Evolutionary conservation across 1,140 invertebrate genomes (phyloP), one percentile per base, ranked within the genome.

Genomic region (Papilio machaon): DNA sequence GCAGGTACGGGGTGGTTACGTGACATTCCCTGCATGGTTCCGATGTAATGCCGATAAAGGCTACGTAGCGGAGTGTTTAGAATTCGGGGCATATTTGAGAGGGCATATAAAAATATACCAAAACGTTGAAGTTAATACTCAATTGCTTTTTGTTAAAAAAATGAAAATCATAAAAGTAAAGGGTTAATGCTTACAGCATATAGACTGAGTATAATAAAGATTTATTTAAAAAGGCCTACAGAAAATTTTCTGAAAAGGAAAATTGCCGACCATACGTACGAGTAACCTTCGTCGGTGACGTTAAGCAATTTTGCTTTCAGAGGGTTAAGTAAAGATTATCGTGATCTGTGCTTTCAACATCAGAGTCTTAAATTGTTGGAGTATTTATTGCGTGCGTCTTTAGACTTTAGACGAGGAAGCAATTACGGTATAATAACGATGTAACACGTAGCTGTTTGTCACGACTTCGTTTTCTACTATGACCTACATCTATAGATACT

Each of bases 181-280:
- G 64, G 64, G 64, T 70, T 70, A 70, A 70, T 70, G 15, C 13
- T 70, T 35, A 70, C n/a, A n/a, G n/a, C n/a, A n/a, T n/a, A 70
- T 70, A 70, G 30, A 70, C 64, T 70, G 6, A 35, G 30, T 35
- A 70, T 70, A 70, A 70, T 70, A 70, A 35, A 35, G 23, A 70
- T 70, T 70, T 70, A 70, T 70, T 35, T 70, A 70, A 70, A 70
- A 70, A 70, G 64, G 64, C 30, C 30, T 70, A 5, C 13, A 70
- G 64, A 70, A 70, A 70, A 35, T 70, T 70, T 70, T 70, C 64
- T 70, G 30, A 38, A 70, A 70, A 38, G 30, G 64, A 70, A 70
- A 70, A 70, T 70, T 70, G 64, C 11, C 64, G 64, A 70, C 23
- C 64, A 23, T 70, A 70, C 38, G 60, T 70, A 70, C 64, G 64